Evolutionary conservation across 2,113 vertebrate genomes (phyloP), one percentile per base, ranked within the genome.

Genomic region (Setophaga petechia): DNA sequence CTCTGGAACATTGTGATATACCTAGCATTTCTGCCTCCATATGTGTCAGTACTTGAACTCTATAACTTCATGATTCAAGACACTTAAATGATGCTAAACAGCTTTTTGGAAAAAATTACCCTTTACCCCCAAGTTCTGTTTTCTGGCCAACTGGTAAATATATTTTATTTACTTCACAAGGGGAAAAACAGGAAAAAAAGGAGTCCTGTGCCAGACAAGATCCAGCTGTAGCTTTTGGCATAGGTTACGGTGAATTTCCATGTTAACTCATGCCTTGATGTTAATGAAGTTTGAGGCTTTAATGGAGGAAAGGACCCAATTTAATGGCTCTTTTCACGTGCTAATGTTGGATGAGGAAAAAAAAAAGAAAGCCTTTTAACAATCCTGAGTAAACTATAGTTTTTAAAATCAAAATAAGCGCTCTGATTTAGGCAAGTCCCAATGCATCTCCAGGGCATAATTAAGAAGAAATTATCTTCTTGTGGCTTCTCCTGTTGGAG

Each of bases 141-240:
- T 92, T 68, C 41, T 94, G 43, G 35, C 55, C 6, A 80, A 19
- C 16, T 72, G 19, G 16, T 78, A 86, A 73, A 46, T 88, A 15
- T 7, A 65, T 51, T 74, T 77, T 87, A 67, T 88, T 94, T 76
- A 71, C 39, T 77, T 92, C 44, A 94, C 5, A 79, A 57, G 15
- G 28, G 8, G 5, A 9, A 85, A 87, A 90, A 52, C 4, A 6
- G 31, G 37, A 6, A 31, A 71, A 71, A 73, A 35, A 49, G 5
- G 11, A 59, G 18, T 25, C 14, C 23, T 49, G 24, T 55, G 57
- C 62, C 9, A 0, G 43, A 52, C 22, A 74, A 88, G 87, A 72
- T 65, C 17, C 46, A 88, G 27, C n/a, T 87, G 74, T 76, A 75
- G 35, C 17, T 93, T 95, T 87, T 91, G 69, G 47, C 67, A 12